These are phyloP conservation scores for Dryoscopus gambensis DNA, from an alignment of 2,113 vertebrate genomes.

Conservation along the genomic window DNA sequence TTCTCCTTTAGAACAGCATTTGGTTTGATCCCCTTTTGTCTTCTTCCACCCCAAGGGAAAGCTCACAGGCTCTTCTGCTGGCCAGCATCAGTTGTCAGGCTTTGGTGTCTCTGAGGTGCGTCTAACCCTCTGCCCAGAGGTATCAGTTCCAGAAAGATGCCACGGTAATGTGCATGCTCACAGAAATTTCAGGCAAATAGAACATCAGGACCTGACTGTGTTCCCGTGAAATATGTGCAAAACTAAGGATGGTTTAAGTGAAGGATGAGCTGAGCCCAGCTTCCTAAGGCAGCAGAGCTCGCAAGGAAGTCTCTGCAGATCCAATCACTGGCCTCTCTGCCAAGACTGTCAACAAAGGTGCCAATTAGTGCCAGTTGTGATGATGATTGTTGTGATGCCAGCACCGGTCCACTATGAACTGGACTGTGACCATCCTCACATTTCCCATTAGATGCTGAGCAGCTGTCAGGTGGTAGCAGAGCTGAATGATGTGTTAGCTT, in stretches of 20 bases:
- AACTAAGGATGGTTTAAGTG: background rate
- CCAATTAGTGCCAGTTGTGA: slow-evolving; percentile 1
- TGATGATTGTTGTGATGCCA: background rate
- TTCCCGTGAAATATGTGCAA: background rate
- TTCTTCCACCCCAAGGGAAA: background rate
- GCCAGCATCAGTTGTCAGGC: background rate
- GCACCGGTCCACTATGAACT: slow-evolving; percentile 11
- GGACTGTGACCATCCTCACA: slow-evolving; percentile 9
- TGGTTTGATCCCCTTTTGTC: background rate
- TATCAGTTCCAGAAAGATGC: background rate
- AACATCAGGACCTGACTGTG: background rate
- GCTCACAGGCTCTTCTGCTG: background rate
- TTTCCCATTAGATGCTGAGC: slow-evolving; percentile 19
- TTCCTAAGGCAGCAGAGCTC: background rate
- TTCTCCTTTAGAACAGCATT: background rate
- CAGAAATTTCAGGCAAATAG: background rate
- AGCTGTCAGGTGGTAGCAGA: background rate
- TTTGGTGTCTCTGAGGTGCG: background rate
- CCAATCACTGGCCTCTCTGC: background rate
- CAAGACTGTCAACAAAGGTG: background rate
- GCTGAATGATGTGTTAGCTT: slow-evolving; percentile 12
- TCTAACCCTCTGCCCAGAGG: background rate
- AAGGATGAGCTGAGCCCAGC: background rate
- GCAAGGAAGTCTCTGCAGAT: background rate
- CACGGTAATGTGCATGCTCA: background rate